These are phyloP conservation scores for Pseudochaenichthys georgianus DNA, from an alignment of 2,797 vertebrate genomes.

Conservation along the genomic window DNA sequence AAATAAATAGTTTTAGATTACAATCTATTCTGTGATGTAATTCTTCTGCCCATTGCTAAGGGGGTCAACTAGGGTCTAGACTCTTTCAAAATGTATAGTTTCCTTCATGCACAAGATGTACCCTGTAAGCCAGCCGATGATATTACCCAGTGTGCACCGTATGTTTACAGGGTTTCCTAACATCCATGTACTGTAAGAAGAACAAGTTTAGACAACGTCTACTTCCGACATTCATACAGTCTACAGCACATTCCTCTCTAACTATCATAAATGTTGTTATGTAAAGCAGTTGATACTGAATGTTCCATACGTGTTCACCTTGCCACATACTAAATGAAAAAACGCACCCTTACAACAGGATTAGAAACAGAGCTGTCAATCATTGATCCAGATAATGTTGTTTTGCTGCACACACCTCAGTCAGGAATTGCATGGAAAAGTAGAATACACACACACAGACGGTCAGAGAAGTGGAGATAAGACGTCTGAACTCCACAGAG, in stretches of 20 bases:
- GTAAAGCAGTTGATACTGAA: not conserved
- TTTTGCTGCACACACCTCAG: not conserved
- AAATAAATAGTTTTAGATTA: no score
- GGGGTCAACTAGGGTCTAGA: no score
- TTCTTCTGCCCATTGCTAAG: no score
- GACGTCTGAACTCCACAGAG: not conserved
- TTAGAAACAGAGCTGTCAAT: slow-evolving; percentile 6
- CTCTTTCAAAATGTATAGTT: not conserved
- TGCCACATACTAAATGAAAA: not conserved
- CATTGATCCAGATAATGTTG: not conserved
- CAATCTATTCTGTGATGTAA: no score
- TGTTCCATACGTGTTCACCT: not conserved
- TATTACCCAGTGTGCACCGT: not conserved
- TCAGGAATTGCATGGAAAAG: not conserved
- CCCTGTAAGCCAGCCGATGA: not conserved
- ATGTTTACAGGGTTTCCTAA: not conserved
- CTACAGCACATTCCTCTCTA: slow-evolving; percentile 22
- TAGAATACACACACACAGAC: not conserved
- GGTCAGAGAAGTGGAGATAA: not conserved
- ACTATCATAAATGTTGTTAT: not conserved
- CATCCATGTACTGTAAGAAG: not conserved
- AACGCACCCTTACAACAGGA: not conserved
- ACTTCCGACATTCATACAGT: not conserved
- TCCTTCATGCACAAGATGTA: not conserved
- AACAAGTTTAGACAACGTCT: slow-evolving; percentile 47